phyloP scores from a whole-genome alignment of 2,888 invertebrate species.

The Tetragonula carbonaria region DNA sequence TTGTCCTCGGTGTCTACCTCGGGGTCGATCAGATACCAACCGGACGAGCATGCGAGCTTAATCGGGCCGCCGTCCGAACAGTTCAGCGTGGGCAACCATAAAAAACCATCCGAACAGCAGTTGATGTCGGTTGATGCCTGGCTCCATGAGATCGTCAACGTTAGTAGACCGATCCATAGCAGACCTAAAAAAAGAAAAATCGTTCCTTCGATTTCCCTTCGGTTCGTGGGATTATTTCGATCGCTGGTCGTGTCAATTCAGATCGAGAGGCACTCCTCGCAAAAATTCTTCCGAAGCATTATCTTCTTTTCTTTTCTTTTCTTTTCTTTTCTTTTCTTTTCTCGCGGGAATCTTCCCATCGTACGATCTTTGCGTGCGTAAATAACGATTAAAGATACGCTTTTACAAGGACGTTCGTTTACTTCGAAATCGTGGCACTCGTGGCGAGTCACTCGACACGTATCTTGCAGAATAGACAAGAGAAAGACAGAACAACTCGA shows the following conservation, averaged over 20 bases:
- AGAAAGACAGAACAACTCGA: too few relatives aligned
- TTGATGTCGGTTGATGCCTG: conserved; percentile 30
- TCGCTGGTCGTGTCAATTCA: not conserved
- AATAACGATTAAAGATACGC: not conserved
- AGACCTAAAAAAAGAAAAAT: conserved; percentile 34
- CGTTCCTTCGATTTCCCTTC: not conserved
- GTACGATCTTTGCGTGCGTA: not conserved
- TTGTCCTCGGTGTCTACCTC: conserved; percentile 14
- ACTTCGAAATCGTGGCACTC: not conserved
- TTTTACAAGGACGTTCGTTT: not conserved
- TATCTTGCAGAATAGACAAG: not conserved
- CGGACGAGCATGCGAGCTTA: conserved; percentile 67
- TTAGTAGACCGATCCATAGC: conserved; percentile 53
- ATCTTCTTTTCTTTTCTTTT: too few relatives aligned
- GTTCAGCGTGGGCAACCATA: conserved; percentile 45
- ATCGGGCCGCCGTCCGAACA: conserved; percentile 73
- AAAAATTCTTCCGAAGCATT: not conserved
- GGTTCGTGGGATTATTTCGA: not conserved
- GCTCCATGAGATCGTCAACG: conserved; percentile 26
- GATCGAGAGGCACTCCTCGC: not conserved
- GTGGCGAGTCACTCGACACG: not conserved
- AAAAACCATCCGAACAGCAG: conserved; percentile 64
- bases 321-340: too few relatives aligned
- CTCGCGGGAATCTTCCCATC: not conserved
- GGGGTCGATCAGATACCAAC: conserved; percentile 75